phyloP scores from a whole-genome alignment of 2,797 vertebrate genomes.

The Argentina silus region DNA sequence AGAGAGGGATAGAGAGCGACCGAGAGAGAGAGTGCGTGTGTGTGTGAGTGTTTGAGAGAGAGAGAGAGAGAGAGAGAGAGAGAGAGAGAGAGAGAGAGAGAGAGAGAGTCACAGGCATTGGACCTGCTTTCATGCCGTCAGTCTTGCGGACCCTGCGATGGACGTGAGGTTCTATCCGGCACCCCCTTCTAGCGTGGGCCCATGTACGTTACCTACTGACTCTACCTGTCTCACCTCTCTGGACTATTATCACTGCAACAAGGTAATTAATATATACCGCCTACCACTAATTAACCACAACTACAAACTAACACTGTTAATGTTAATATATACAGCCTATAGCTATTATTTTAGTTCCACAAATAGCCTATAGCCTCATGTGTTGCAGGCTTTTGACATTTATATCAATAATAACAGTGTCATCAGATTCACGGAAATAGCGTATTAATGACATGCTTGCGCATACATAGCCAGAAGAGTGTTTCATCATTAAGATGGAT shows the following conservation, averaged over 20 bases:
- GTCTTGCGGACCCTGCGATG: conserved; percentile 89
- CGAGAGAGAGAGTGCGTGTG: conserved; percentile 9
- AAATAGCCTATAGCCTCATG: neutral
- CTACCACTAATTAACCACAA: conserved; percentile 14
- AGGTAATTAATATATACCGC: conserved; percentile 82
- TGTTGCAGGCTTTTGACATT: conserved; percentile 15
- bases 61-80: conserved; percentile 31
- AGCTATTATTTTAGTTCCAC: neutral
- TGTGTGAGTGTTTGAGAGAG: conserved; percentile 36
- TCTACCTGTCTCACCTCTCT: conserved; percentile 84
- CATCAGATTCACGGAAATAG: neutral
- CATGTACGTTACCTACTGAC: conserved; percentile 91
- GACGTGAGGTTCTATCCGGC: conserved; percentile 99
- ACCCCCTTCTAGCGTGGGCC: conserved; percentile 93
- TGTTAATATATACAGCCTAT: neutral
- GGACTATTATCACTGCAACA: conserved; percentile 98
- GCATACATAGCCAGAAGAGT: neutral
- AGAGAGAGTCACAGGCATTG: conserved; percentile 66
- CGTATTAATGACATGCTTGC: neutral
- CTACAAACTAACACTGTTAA: neutral
- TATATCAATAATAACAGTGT: neutral
- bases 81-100: conserved; percentile 42
- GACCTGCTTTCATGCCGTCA: conserved; percentile 84
- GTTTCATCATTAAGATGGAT: neutral
- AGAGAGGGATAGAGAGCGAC: neutral